Percentiles rank a stretch among this genome's conserved stretches.
Evolutionary conservation across 2,888 invertebrate species (phyloP).

Genomic region (Habrosyne pyritoides): DNA sequence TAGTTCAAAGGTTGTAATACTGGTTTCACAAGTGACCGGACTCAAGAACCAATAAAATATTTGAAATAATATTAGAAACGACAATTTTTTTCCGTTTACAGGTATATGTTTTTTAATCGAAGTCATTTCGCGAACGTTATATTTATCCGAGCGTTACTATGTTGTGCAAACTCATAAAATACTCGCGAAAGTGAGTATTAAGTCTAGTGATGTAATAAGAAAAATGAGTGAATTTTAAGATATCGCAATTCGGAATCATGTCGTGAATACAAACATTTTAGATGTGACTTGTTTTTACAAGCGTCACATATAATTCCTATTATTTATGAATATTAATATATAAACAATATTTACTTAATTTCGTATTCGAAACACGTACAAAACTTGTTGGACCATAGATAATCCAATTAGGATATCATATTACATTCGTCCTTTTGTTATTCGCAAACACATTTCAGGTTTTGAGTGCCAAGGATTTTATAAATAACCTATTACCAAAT

Average conservation of each 20-base stretch:
- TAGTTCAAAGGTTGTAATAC: conserved; percentile 74
- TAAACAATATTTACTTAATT: not conserved
- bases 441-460: not conserved
- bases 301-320: not conserved
- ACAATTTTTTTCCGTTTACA: conserved; percentile 36
- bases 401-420: conserved; percentile 1
- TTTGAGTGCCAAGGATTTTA: not conserved
- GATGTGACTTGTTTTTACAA: not conserved
- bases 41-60: conserved; percentile 56
- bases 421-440: not conserved
- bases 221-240: conserved; percentile 6
- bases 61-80: conserved; percentile 46
- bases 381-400: not conserved
- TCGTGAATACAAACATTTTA: not conserved
- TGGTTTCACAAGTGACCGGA: conserved; percentile 58
- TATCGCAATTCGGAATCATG: not conserved
- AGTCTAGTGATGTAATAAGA: conserved; percentile 6
- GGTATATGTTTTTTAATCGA: conserved; percentile 26
- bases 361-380: not conserved
- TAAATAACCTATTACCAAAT: not conserved
- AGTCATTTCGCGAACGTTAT: conserved; percentile 12
- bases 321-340: too few relatives aligned
- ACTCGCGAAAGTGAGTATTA: conserved; percentile 4
- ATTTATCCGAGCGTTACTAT: not conserved
- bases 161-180: conserved; percentile 8